Base-by-base conservation (phyloP, 2,888 invertebrate species). In the Tupiocoris notatus region DNA sequence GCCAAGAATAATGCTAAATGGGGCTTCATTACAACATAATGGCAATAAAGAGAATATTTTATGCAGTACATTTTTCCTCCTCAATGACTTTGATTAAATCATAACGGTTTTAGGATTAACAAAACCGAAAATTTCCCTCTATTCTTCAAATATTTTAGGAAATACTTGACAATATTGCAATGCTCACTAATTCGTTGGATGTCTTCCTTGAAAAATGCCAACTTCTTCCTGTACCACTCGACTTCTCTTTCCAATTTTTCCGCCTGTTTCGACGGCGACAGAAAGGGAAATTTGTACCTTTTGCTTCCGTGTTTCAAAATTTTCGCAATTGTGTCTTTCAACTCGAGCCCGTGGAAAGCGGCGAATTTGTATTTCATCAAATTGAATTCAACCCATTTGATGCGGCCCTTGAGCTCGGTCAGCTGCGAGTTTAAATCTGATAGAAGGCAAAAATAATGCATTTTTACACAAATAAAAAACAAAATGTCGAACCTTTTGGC, bases 341-440 rank as follows among this genome's bases (percentile, higher is more conserved):
- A 23, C 22, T 61, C 39, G 2, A 21, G 21, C 0, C 73, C 73
- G 73, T 73, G 73, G 9, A 54, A 25, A 6, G 73, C 63, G 18
- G 73, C 73, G 63, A 73, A 73, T 17, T 21, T 73, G 73, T 73
- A 73, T 22, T 73, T 73, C 73, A 73, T 73, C 62, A 73, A 12
- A 54, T 73, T 73, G 63, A 61, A 73, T 57, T 73, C 73, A 1
- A 73, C 73, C 73, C 73, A 73, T 62, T 73, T 73, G 3, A 73
- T 73, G 17, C 73, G 9, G 16, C 73, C 73, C 39, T 39, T 62
- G 54, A 73, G 73, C 54, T 73, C 73, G n/a, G 23, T 20, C 0
- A 73, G 63, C 24, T 73, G 73, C 1, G 73, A 73, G 54, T 73
- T 62, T 39, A 73, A 21, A 21, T 62, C 73, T 73, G 39, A 39